Percentiles rank a stretch among this genome's conserved stretches.
phyloP scores from a whole-genome alignment of 2,797 vertebrate genomes.

The Tarsius wallacei region DNA sequence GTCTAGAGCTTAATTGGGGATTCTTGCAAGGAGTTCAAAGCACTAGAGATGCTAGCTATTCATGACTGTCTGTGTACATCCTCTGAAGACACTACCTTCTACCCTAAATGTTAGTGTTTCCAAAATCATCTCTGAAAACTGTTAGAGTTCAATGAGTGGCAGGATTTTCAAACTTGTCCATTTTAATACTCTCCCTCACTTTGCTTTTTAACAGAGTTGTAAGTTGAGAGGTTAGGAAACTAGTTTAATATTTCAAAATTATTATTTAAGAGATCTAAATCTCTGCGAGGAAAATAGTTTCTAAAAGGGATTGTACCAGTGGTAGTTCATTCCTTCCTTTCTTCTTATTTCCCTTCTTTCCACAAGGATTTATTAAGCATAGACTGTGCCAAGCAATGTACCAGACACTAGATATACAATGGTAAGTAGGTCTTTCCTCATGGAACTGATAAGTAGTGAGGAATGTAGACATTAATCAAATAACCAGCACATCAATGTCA shows the following conservation, averaged over 20 bases:
- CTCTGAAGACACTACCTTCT: not conserved
- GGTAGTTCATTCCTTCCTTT: not conserved
- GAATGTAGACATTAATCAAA: not conserved
- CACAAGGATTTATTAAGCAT: not conserved
- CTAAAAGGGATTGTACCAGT: not conserved
- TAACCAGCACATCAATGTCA: not conserved
- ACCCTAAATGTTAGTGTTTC: not conserved
- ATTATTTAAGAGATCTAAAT: not conserved
- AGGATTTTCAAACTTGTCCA: not conserved
- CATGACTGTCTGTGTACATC: not conserved
- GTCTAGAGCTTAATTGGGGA: not conserved
- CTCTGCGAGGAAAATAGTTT: not conserved
- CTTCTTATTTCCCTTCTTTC: not conserved
- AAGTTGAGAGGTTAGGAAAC: constrained; percentile 50
- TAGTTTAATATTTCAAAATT: constrained; percentile 36
- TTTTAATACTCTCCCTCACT: not conserved
- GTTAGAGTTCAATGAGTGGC: not conserved
- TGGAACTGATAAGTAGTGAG: not conserved
- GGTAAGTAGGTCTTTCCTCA: not conserved
- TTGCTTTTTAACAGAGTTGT: not conserved
- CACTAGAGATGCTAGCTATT: not conserved
- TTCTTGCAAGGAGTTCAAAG: not conserved
- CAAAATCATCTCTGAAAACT: not conserved
- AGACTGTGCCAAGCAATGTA: not conserved
- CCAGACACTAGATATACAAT: not conserved